phyloP scores from a whole-genome alignment of 2,888 invertebrate species.

The Lagria hirta region DNA sequence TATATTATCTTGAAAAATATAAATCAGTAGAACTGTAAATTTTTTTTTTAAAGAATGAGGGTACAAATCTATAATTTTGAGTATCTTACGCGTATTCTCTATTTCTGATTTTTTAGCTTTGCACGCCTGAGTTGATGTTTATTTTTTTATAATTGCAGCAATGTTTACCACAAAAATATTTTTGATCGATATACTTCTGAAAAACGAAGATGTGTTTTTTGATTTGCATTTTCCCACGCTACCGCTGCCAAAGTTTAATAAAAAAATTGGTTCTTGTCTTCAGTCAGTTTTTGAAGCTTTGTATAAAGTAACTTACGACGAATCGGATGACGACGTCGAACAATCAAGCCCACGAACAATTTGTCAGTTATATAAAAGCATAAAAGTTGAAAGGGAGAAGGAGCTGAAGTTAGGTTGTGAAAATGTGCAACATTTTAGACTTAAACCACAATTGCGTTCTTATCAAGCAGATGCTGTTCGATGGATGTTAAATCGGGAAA shows the following conservation, averaged over 20 bases:
- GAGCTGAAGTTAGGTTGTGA: conserved; percentile 5
- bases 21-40: too few species aligned
- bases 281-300: conserved; percentile 39
- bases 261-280: conserved; percentile 36
- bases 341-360: conserved; percentile 29
- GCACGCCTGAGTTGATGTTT: too few species aligned
- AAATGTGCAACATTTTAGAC: conserved; percentile 49
- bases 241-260: conserved; percentile 42
- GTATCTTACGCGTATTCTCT: too few species aligned
- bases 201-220: conserved; percentile 37
- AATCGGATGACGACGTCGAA: conserved; percentile 19
- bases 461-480: conserved; percentile 67
- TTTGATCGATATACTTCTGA: conserved; percentile 36
- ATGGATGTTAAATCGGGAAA: conserved; percentile 70
- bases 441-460: conserved; percentile 61
- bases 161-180: conserved; percentile 42
- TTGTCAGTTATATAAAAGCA: conserved; percentile 31
- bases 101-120: too few species aligned
- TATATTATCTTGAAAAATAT: too few species aligned
- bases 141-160: too few species aligned
- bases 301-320: conserved; percentile 13
- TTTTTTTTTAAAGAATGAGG: too few species aligned
- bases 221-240: conserved; percentile 39
- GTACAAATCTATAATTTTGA: too few species aligned
- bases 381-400: conserved; percentile 6